Conservation (phyloP, 2,797 vertebrate genomes). For the Etheostoma perlongum region DNA sequence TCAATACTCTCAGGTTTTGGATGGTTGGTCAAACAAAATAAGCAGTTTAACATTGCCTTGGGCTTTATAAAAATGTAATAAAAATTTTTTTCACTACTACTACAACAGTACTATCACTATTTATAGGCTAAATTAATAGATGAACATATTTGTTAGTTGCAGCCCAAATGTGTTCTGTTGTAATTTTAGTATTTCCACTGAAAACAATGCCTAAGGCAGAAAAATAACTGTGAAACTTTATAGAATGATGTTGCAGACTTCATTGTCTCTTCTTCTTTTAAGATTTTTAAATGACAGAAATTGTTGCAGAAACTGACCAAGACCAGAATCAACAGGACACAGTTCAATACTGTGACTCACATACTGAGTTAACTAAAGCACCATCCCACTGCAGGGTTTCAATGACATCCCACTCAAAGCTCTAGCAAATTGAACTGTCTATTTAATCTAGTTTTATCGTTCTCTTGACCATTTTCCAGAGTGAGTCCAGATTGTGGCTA, state of each 20-base stretch:
- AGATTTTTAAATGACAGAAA: conserved; percentile 1
- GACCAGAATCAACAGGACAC: not conserved
- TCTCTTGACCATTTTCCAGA: conserved; percentile 40
- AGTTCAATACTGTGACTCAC: conserved; percentile 8
- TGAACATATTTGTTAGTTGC: not conserved
- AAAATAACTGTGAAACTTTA: not conserved
- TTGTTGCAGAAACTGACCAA: not conserved
- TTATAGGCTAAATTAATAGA: not conserved
- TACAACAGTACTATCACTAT: not conserved
- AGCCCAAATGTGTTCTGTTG: not conserved
- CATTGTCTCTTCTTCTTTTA: not conserved
- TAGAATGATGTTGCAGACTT: conserved; percentile 2
- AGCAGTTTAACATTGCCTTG: not conserved
- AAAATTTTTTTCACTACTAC: not conserved
- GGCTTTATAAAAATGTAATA: not conserved
- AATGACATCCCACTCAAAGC: conserved; percentile 37
- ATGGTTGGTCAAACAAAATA: not conserved
- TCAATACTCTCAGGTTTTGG: not conserved
- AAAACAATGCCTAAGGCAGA: not conserved
- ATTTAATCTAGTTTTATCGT: conserved; percentile 48
- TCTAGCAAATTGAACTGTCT: conserved; percentile 39
- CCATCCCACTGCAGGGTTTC: conserved; percentile 19
- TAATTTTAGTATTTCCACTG: not conserved
- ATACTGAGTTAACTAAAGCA: not conserved
- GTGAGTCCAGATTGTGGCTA: conserved; percentile 47